Evolutionary conservation across 2,888 invertebrate genomes (phyloP).

Genomic region (Lomographa bimaculata): DNA sequence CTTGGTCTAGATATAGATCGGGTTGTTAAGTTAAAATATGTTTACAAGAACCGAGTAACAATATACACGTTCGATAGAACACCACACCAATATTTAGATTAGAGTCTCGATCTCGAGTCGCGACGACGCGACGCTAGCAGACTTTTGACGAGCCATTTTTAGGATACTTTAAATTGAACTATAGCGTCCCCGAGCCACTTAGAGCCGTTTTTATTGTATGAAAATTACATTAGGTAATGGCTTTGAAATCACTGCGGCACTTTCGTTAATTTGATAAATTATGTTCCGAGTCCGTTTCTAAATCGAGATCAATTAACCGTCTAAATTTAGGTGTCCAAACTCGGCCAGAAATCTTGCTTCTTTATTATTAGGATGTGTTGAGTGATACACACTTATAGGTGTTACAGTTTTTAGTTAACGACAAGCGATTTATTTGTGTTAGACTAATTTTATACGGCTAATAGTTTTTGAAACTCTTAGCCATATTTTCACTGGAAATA

Average conservation of each 20-base stretch:
- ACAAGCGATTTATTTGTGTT: conserved; percentile 15
- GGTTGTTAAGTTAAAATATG: conserved; percentile 11
- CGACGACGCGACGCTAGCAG: too few species aligned
- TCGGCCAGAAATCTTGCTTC: conserved; percentile 39
- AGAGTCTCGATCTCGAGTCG: not conserved
- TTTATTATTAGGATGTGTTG: conserved; percentile 43
- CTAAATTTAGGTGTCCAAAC: conserved; percentile 52
- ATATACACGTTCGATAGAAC: not conserved
- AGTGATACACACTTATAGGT: conserved; percentile 48
- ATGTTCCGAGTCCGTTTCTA: conserved; percentile 43
- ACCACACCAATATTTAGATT: not conserved
- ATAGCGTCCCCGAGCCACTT: conserved; percentile 1
- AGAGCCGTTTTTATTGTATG: conserved; percentile 6
- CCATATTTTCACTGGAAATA: too few species aligned
- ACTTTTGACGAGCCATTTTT: too few species aligned
- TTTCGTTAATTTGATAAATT: conserved; percentile 55
- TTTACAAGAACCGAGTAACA: conserved; percentile 6
- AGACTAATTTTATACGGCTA: conserved; percentile 15
- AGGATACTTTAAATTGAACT: conserved; percentile 2
- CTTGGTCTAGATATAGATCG: conserved; percentile 16
- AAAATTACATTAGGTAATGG: conserved; percentile 27
- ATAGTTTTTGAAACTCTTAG: too few species aligned
- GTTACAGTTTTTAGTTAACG: conserved; percentile 20
- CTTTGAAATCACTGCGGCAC: conserved; percentile 42
- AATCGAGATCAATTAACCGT: conserved; percentile 56